Conservation (phyloP, 2,888 invertebrate species). For the Amblyteles armatorius region DNA sequence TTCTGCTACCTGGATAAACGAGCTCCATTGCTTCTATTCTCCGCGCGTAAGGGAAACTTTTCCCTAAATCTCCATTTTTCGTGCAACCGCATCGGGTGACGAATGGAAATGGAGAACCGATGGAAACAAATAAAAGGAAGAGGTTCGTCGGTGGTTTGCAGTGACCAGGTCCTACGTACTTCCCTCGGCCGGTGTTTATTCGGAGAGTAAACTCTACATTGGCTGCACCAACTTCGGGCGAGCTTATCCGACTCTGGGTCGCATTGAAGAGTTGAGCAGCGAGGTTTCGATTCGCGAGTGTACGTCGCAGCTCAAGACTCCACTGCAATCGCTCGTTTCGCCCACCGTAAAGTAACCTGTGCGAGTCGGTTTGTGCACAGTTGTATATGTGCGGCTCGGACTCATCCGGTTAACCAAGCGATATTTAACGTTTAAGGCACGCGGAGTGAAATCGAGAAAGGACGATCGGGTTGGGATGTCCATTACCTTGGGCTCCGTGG, state of each 20-base stretch:
- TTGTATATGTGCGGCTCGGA: not conserved
- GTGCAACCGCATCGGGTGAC: slow-evolving; percentile 2
- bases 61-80: slow-evolving; percentile 36
- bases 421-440: slow-evolving; percentile 64
- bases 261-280: slow-evolving; percentile 32
- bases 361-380: not conserved
- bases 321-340: slow-evolving; percentile 25
- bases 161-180: slow-evolving; percentile 23
- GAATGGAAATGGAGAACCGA: slow-evolving; percentile 9
- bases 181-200: slow-evolving; percentile 49
- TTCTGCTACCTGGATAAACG: slow-evolving; percentile 47
- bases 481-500: slow-evolving; percentile 37
- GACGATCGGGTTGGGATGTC: slow-evolving; percentile 59
- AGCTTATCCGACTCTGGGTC: slow-evolving; percentile 48
- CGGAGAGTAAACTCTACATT: slow-evolving; percentile 48
- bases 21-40: slow-evolving; percentile 40
- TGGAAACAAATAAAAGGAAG: slow-evolving; percentile 19
- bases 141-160: not conserved
- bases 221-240: slow-evolving; percentile 19
- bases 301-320: slow-evolving; percentile 9
- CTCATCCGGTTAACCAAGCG: slow-evolving; percentile 38
- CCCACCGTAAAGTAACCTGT: not conserved
- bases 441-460: slow-evolving; percentile 53
- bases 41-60: slow-evolving; percentile 16
- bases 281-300: slow-evolving; percentile 21